Base-by-base conservation (phyloP, 2,797 vertebrate genomes). In the Labeo calbasu region DNA sequence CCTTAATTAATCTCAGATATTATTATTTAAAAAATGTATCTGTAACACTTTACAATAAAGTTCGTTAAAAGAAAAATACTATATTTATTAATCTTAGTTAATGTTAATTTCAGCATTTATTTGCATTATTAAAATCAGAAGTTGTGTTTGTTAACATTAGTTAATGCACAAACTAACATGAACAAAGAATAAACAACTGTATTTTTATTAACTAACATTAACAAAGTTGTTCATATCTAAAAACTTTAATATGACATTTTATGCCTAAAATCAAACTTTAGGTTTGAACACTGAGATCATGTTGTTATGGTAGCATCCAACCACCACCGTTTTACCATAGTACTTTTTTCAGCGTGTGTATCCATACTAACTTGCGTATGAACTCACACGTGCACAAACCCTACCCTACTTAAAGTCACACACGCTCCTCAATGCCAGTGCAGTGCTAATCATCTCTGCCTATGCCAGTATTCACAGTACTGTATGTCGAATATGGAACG, bases 391-490 rank as follows among this genome's bases (percentile, higher is more conserved):
- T 19, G 7, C 32, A 36, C 28, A 68, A 36, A 40, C 61, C 25
- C 25, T 32, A 65, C 2, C 7, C 25, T 32, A 75, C 50, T 32
- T 40, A 40, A 40, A 61, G n/a, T 48, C 8, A 53, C 8, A 5
- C 0, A 0, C 0, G 15, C 40, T 79, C 65, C 36, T 57, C 66
- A 81, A 59, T 48, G 66, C 66, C 68, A 59, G 53, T 53, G 73
- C 21, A 69, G 40, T 51, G 57, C 61, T 36, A 53, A 57, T 57
- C 81, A 65, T 68, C 72, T 43, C 61, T 15, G 9, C 53, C 65
- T 70, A 57, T 77, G 59, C 72, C 61, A 53, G 71, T 77, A 11
- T 83, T 57, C 48, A 25, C 36, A 48, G 48, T 43, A 46, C 73
- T 48, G 61, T 59, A 69, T 5, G 13, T 77, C 63, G 77, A 68